Percentiles rank a stretch among this genome's conserved stretches.
Evolutionary conservation across 2,113 vertebrate species (phyloP).

Genomic region (Dicentrarchus labrax): DNA sequence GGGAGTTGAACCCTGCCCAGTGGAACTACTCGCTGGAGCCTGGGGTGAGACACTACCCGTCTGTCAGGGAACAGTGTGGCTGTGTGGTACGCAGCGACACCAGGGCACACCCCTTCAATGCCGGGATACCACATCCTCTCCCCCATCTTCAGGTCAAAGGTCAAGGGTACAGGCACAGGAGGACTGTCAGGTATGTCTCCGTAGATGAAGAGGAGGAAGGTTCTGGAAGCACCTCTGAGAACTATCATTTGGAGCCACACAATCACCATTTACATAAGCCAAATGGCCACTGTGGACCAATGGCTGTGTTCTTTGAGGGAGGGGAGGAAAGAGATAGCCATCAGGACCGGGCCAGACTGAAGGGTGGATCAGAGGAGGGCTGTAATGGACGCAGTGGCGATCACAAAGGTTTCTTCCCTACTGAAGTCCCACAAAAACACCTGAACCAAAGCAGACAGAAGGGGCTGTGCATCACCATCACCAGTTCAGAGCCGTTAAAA

Average conservation of each 20-base stretch:
- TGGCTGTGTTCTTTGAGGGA: constrained; percentile 53
- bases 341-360: constrained; percentile 54
- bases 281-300: constrained; percentile 73
- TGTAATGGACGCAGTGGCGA: constrained; percentile 61
- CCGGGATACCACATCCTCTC: constrained; percentile 68
- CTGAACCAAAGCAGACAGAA: constrained; percentile 61
- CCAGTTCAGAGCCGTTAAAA: constrained; percentile 34
- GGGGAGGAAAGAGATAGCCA: constrained; percentile 63
- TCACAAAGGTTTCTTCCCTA: constrained; percentile 77
- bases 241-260: constrained; percentile 50
- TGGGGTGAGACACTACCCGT: constrained; percentile 67
- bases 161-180: constrained; percentile 68
- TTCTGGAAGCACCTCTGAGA: constrained; percentile 43
- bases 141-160: constrained; percentile 80
- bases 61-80: constrained; percentile 78
- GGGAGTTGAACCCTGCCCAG: constrained; percentile 71
- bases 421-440: constrained; percentile 81
- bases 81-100: constrained; percentile 63
- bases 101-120: constrained; percentile 60
- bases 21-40: constrained; percentile 70
- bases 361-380: constrained; percentile 65
- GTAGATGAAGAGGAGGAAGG: constrained; percentile 59
- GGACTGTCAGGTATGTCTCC: constrained; percentile 55
- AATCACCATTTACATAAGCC: constrained; percentile 27
- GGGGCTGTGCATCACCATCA: constrained; percentile 19